phyloP scores from a whole-genome alignment of 2,888 invertebrate genomes.

The Drosophila paranaensis region DNA sequence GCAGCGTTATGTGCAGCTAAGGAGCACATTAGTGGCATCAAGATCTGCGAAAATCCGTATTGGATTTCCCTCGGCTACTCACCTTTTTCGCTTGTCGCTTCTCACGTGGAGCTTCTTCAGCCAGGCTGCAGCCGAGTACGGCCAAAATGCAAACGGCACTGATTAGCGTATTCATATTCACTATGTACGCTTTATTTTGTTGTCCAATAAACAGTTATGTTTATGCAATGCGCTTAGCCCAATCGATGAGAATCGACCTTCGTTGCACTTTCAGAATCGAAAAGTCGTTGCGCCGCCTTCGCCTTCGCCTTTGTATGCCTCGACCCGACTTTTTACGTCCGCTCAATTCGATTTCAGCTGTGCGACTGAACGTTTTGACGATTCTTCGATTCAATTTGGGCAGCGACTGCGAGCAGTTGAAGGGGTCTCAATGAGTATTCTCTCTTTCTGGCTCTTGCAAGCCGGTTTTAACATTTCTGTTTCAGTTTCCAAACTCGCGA shows the following conservation, averaged over 20 bases:
- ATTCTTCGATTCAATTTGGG: constrained; percentile 57
- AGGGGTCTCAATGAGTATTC: constrained; percentile 32
- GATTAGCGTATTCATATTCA: constrained; percentile 44
- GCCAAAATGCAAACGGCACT: constrained; percentile 25
- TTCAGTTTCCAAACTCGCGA: constrained; percentile 18
- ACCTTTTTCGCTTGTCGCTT: constrained; percentile 58
- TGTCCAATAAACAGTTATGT: not conserved
- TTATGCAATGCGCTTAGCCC: constrained; percentile 7
- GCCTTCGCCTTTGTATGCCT: constrained; percentile 36
- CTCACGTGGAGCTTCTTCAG: constrained; percentile 34
- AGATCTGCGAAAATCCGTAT: not conserved
- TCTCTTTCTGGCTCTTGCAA: constrained; percentile 27
- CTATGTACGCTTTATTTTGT: not conserved
- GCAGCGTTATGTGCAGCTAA: constrained; percentile 86
- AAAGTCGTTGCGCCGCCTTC: constrained; percentile 15
- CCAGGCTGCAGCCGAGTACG: constrained; percentile 37
- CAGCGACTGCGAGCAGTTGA: constrained; percentile 22
- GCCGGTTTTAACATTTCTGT: constrained; percentile 60
- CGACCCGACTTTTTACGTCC: constrained; percentile 56
- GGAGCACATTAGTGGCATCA: not conserved
- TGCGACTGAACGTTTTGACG: constrained; percentile 69
- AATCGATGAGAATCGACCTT: constrained; percentile 68
- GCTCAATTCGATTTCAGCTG: constrained; percentile 62
- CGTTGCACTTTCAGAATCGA: constrained; percentile 44
- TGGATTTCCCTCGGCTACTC: not conserved